Base-by-base conservation (phyloP, 2,888 invertebrate genomes). In the Mamestra brassicae region DNA sequence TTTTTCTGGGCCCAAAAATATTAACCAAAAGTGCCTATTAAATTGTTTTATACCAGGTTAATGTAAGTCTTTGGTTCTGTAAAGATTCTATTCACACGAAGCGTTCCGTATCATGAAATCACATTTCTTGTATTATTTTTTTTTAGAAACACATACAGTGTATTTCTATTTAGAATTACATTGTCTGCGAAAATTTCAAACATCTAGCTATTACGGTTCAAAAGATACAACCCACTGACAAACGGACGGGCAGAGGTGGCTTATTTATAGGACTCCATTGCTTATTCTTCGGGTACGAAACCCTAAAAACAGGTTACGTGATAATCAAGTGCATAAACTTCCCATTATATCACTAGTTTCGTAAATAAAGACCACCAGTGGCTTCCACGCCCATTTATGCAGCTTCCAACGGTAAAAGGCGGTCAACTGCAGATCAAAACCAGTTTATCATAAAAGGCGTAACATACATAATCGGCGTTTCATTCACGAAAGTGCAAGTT, bases 401-500 rank as follows among this genome's bases (percentile, higher is more conserved):
- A 45, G 17, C 11, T 6, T 50, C 15, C 36, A 45, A 3, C 26
- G 3, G 6, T 54, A 58, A 58, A 78, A 78, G 2, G 50, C 34
- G 69, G 52, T 62, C 66, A 62, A 34, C 36, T 42, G 4, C 36
- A 38, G 60, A 68, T 34, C 7, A 34, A 47, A 72, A 82, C 78
- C 73, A 34, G 74, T 82, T 78, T 52, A 26, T 63, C 47, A n/a
- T 52, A 66, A 55, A 70, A 79, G 65, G 69, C 17, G 11, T 60
- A 58, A 61, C 47, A 17, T 17, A 65, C 52, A 52, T 69, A 75
- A 75, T 52, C 57, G 60, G 8, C 66, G 57, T 34, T 67, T 60
- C 76, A 83, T 81, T 79, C 75, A 85, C 71, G 82, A 90, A 89
- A 90, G 87, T 89, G 87, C 77, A 85, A 89, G 87, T 89, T 76